These are phyloP conservation scores for Pogonomyrmex californicus DNA, from an alignment of 1,140 invertebrate genomes.

Conservation along the genomic window DNA sequence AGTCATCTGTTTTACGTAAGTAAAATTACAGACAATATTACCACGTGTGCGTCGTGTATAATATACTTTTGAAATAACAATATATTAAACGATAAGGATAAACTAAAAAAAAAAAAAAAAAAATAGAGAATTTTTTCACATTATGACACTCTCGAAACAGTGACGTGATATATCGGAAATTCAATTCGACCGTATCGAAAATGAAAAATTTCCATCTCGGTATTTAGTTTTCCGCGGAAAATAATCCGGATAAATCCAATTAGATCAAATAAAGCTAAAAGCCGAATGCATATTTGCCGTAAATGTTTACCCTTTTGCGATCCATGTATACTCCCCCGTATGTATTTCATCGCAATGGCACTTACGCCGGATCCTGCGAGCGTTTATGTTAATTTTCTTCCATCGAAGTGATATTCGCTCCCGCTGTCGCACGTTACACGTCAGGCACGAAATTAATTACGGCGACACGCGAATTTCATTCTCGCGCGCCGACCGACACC, in stretches of 20 bases:
- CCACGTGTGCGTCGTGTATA: too few species aligned
- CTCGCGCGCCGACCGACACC: slow-evolving; percentile 52
- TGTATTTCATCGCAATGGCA: slow-evolving; percentile 2
- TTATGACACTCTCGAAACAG: not conserved
- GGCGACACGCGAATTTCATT: slow-evolving; percentile 53
- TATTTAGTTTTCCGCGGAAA: slow-evolving; percentile 15
- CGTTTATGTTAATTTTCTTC: slow-evolving; percentile 62
- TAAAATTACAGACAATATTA: too few species aligned
- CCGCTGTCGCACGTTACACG: slow-evolving; percentile 43
- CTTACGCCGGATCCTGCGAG: slow-evolving; percentile 17
- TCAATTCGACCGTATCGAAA: slow-evolving; percentile 27
- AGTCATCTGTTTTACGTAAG: not conserved
- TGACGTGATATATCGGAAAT: not conserved
- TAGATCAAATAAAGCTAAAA: slow-evolving; percentile 52
- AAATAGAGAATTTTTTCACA: slow-evolving; percentile 12
- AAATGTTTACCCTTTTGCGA: slow-evolving; percentile 27
- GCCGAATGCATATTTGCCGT: not conserved
- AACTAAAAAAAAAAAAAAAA: too few species aligned
- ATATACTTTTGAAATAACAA: too few species aligned
- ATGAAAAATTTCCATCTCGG: slow-evolving; percentile 44
- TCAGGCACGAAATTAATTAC: slow-evolving; percentile 56
- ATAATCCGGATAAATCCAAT: slow-evolving; percentile 41
- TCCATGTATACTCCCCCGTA: not conserved
- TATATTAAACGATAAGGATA: too few species aligned
- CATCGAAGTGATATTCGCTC: slow-evolving; percentile 52